Base-by-base conservation (phyloP, 2,797 vertebrate species). In the Coregonus suidteri region DNA sequence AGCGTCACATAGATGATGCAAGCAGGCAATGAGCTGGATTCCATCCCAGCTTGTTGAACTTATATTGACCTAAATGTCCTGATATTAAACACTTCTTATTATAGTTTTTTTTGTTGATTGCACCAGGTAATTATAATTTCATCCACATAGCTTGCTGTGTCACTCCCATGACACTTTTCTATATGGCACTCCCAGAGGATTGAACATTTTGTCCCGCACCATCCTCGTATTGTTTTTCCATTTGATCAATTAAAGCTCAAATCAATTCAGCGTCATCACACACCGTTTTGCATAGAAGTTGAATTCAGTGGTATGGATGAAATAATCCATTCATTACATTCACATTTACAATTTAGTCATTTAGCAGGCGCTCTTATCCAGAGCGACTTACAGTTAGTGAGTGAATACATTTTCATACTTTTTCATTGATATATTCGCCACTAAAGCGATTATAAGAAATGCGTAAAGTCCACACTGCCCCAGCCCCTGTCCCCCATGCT, bases 111-210 rank as follows among this genome's bases (percentile, higher is more conserved):
- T 25, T 25, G 0, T 25, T 25, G 25, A 25, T 15, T 34, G 9
- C 41, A 47, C 41, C 41, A 47, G 9, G 41, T 11, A 47, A 13
- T 47, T 47, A 11, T 47, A 2, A 9, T 13, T 47, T 47, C 41
- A 47, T 47, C 41, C 41, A 47, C 41, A 11, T 47, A 47, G 73
- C 51, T 34, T 70, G 34, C 37, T 56, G 51, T 78, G 68, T 79
- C 77, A 86, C 84, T 82, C 79, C 71, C 25, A 52, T 1, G 4
- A 75, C 30, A n/a, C 2, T 1, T 31, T 14, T 66, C 30, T 31
- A 30, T 13, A 30, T 66, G 30, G 11, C 41, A 30, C 31, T 68
- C 66, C 66, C 25, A 4, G 65, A 67, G 4, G 15, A 13, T 18
- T 15, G 31, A 66, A 47, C 41, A 47, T 47, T 34, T 30, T 34